phyloP scores from a whole-genome alignment of 35 echinoderm and acorn worm species.

The Eucidaris tribuloides region DNA sequence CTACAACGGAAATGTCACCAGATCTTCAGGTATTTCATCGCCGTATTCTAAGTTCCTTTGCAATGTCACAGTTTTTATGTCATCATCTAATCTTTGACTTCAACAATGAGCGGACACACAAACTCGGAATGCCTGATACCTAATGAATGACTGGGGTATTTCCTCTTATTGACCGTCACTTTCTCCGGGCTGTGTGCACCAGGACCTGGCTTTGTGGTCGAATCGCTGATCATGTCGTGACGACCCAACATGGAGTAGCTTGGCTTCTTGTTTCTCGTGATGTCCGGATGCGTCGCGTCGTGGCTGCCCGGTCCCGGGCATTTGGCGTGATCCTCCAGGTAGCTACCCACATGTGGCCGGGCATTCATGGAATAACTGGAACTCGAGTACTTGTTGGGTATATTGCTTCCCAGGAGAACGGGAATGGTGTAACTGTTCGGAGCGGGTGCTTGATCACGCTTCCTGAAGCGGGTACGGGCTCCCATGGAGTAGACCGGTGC shows the following conservation, averaged over 20 bases:
- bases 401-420: constrained; percentile 57
- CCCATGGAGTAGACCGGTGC: constrained; percentile 85
- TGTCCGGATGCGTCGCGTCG: constrained; percentile 64
- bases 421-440: constrained; percentile 86
- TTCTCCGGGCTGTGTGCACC: constrained; percentile 93
- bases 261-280: constrained; percentile 71
- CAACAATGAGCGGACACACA: constrained; percentile 86
- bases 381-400: constrained; percentile 76
- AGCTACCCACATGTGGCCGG: constrained; percentile 84
- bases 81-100: constrained; percentile 67
- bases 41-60: neutral
- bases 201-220: constrained; percentile 74
- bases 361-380: constrained; percentile 92
- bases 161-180: constrained; percentile 75
- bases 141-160: constrained; percentile 72
- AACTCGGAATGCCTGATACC: constrained; percentile 95
- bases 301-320: constrained; percentile 89
- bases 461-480: constrained; percentile 84
- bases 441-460: constrained; percentile 88
- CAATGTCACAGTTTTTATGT: neutral
- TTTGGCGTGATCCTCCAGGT: constrained; percentile 91
- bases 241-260: constrained; percentile 93
- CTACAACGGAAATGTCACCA: no score
- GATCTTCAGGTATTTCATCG: no score
- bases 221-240: constrained; percentile 63